These are phyloP conservation scores for Nomia melanderi DNA, from an alignment of 1,140 invertebrate species.

Conservation along the genomic window DNA sequence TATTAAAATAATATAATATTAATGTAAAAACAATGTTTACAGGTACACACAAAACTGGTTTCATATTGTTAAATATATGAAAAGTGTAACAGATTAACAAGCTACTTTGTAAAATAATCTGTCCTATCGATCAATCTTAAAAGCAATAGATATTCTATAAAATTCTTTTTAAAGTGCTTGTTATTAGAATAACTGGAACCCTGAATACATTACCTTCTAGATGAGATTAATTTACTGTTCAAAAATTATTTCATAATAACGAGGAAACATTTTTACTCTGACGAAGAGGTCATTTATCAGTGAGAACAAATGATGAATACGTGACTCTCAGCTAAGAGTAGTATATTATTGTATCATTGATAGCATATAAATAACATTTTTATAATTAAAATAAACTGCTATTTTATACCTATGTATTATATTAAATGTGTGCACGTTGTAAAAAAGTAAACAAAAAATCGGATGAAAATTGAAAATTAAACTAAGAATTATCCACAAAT, in stretches of 20 bases:
- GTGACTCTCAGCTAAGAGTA: background rate
- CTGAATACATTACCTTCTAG: too few species aligned
- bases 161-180: too few species aligned
- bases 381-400: constrained; percentile 11
- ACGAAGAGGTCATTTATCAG: background rate
- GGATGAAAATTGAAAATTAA: background rate
- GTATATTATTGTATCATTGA: background rate
- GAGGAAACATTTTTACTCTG: background rate
- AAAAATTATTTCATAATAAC: constrained; percentile 10
- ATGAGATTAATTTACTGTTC: background rate
- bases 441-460: background rate
- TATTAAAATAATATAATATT: too few species aligned
- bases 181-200: too few species aligned
- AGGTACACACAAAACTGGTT: too few species aligned
- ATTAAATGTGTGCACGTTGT: background rate
- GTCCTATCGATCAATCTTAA: too few species aligned
- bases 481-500: background rate
- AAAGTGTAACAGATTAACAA: too few species aligned
- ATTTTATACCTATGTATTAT: background rate
- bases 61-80: too few species aligned
- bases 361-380: constrained; percentile 13
- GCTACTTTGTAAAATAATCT: too few species aligned
- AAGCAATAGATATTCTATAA: too few species aligned
- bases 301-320: constrained; percentile 17
- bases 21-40: too few species aligned